These are phyloP conservation scores for Solea solea DNA, from an alignment of 2,113 vertebrate genomes.

Conservation along the genomic window DNA sequence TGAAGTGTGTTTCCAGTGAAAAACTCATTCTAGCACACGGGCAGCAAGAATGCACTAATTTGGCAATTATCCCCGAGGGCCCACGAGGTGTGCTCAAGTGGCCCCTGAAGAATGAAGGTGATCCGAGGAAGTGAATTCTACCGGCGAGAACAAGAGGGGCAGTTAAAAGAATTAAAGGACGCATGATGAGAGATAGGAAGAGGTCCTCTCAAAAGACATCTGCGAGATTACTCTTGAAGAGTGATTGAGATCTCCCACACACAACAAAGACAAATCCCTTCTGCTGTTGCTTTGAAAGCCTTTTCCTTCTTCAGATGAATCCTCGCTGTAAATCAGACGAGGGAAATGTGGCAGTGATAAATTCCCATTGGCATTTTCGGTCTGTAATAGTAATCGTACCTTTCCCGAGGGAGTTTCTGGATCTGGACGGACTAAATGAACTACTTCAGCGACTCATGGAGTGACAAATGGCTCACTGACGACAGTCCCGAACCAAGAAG, in stretches of 20 bases:
- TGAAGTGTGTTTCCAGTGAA: constrained; percentile 5
- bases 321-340: constrained; percentile 31
- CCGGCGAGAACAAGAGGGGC: background rate
- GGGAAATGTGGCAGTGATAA: constrained; percentile 12
- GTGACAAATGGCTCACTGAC: background rate
- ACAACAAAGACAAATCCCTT: constrained; percentile 8
- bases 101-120: constrained; percentile 30
- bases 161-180: constrained; percentile 17
- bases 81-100: constrained; percentile 30
- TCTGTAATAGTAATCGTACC: constrained; percentile 38
- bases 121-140: constrained; percentile 8
- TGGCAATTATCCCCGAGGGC: constrained; percentile 35
- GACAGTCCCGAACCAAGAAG: constrained; percentile 1
- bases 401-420: constrained; percentile 11
- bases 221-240: constrained; percentile 3
- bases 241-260: constrained; percentile 4
- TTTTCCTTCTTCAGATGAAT: constrained; percentile 16
- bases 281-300: constrained; percentile 11
- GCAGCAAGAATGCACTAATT: constrained; percentile 46
- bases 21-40: constrained; percentile 24
- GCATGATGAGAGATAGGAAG: background rate
- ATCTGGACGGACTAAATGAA: constrained; percentile 10
- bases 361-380: constrained; percentile 33
- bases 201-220: constrained; percentile 11
- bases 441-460: background rate